Evolutionary conservation across 2,113 vertebrate genomes (phyloP), one percentile per base, ranked within the genome.

Genomic region (Onychostruthus taczanowskii): DNA sequence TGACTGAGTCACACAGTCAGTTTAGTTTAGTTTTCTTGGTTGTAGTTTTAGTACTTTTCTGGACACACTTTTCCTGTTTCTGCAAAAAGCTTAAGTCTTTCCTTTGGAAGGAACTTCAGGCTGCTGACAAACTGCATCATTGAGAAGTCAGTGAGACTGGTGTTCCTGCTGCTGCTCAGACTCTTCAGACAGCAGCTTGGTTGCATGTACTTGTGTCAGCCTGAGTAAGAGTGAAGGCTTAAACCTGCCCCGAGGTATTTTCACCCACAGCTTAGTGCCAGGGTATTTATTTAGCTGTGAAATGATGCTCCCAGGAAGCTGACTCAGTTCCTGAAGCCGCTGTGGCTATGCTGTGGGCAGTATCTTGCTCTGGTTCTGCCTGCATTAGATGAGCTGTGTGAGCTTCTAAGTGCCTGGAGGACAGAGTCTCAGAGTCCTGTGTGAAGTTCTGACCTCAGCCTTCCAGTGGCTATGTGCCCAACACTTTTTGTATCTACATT

Each of bases 231-330:
- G 46, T 9, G 39, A 91, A 91, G 47, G 68, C 43, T 89, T 63
- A 67, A 83, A 90, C 49, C 67, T 87, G 62, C 74, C 90, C 46
- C 3, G 23, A 76, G 75, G 63, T 76, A 63, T 31, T 6, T 35
- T 21, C 35, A 88, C 20, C 43, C 52, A 50, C 55, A 81, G 75
- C 80, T 92, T 11, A n/a, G 59, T 81, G 79, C 59, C 63, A 1
- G 27, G 72, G 59, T 63, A 62, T 90, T 94, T 79, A 76, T 88
- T 80, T 81, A 86, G 83, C 95, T 87, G 76, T 90, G 86, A 86
- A 92, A 74, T 63, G 39, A 50, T 90, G 86, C 68, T 90, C 68
- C 35, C 43, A 86, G 80, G 83, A 90, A 94, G 59, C 50, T 93
- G 88, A 93, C 63, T 95, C 55, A 39, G 83, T 90, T 96, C 55